phyloP scores from a whole-genome alignment of 2,797 vertebrate genomes.

The Sarcoramphus papa region DNA sequence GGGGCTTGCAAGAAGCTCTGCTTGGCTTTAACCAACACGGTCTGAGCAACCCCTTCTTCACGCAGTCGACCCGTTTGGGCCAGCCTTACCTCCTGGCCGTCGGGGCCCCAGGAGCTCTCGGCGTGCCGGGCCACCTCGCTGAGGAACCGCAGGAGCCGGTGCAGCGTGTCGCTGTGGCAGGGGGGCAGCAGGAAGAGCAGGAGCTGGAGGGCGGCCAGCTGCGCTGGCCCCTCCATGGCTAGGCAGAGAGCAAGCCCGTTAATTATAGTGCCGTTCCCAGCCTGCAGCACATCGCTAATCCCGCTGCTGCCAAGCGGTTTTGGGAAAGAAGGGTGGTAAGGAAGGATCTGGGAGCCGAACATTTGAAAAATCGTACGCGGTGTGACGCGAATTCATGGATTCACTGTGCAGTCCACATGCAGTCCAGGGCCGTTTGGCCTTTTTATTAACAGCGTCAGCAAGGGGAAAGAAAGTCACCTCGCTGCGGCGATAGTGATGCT shows the following conservation, averaged over 20 bases:
- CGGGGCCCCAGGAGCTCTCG: slow-evolving; percentile 73
- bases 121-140: slow-evolving; percentile 81
- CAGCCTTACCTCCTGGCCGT: slow-evolving; percentile 79
- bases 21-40: fast-evolving
- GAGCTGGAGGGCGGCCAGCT: slow-evolving; percentile 82
- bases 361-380: background rate
- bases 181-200: slow-evolving; percentile 89
- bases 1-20: background rate
- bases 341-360: background rate
- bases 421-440: background rate
- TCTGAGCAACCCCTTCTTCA: fast-evolving
- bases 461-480: background rate
- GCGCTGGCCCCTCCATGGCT: slow-evolving; percentile 78
- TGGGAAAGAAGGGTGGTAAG: background rate
- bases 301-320: fast-evolving
- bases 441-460: background rate
- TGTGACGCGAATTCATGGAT: background rate
- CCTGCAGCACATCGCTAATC: background rate
- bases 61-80: fast-evolving
- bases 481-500: background rate
- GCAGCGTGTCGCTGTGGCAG: slow-evolving; percentile 90
- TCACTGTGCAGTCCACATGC: background rate
- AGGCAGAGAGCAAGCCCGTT: background rate
- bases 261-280: background rate
- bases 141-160: slow-evolving; percentile 83